These are phyloP conservation scores for Heliconius hermathena DNA, from an alignment of 1,140 invertebrate species.

Conservation along the genomic window DNA sequence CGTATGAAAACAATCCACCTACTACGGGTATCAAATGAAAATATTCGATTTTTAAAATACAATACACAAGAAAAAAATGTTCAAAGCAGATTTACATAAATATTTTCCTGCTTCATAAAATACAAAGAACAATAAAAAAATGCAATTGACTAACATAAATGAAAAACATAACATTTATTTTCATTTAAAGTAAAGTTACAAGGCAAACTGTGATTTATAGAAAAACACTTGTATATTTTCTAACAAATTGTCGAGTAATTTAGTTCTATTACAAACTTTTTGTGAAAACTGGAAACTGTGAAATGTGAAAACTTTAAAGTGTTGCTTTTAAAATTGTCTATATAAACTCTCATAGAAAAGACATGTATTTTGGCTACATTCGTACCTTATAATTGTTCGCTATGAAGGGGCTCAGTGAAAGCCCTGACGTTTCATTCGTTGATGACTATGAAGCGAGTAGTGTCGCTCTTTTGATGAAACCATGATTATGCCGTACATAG, in stretches of 20 bases:
- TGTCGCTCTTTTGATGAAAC: constrained; percentile 73
- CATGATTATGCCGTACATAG: constrained; percentile 71
- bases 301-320: background rate
- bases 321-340: constrained; percentile 8
- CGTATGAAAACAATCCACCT: too few relatives aligned
- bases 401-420: constrained; percentile 63
- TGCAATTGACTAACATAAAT: background rate
- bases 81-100: too few relatives aligned
- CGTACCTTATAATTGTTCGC: constrained; percentile 61
- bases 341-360: constrained; percentile 6
- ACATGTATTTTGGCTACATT: constrained; percentile 23
- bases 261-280: background rate
- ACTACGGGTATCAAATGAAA: too few relatives aligned
- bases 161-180: background rate
- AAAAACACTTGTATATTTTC: background rate
- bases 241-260: background rate
- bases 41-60: too few relatives aligned
- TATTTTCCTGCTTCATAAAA: too few relatives aligned
- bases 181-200: background rate
- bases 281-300: background rate
- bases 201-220: background rate
- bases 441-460: constrained; percentile 58
- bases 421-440: constrained; percentile 59
- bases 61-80: too few relatives aligned
- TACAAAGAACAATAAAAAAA: background rate